Evolutionary conservation across 2,888 invertebrate species (phyloP).

Genomic region (Ischnura elegans): DNA sequence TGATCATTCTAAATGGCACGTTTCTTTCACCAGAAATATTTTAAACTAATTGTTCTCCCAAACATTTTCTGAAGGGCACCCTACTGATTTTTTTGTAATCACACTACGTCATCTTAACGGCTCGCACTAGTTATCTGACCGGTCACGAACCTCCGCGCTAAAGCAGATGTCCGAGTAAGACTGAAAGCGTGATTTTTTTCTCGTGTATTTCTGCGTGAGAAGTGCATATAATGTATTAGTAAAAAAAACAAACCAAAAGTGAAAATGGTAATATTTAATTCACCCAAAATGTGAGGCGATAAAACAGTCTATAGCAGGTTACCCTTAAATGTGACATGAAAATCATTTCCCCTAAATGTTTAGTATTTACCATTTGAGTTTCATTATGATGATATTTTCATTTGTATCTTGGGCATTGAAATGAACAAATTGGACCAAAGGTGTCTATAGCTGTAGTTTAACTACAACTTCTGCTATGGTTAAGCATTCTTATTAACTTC

Average conservation of each 20-base stretch:
- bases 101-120: slow-evolving; percentile 53
- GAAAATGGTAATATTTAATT: neutral
- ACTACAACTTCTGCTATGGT: too few species aligned
- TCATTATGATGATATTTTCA: too few species aligned
- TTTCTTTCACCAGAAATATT: neutral
- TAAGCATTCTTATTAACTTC: too few species aligned
- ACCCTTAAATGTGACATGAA: neutral
- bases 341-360: neutral
- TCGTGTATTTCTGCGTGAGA: neutral
- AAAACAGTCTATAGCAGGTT: neutral
- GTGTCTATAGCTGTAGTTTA: too few species aligned
- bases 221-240: neutral
- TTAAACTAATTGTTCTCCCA: neutral
- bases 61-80: neutral
- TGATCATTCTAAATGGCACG: neutral
- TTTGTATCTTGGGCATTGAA: too few species aligned
- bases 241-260: neutral
- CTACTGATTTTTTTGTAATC: neutral
- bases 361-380: neutral
- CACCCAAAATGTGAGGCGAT: neutral
- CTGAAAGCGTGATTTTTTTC: neutral
- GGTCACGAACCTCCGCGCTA: slow-evolving; percentile 21
- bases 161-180: neutral
- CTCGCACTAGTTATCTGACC: slow-evolving; percentile 13
- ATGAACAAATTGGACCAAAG: too few species aligned